These are phyloP conservation scores for Galerucella calmariensis DNA, from an alignment of 2,888 invertebrate genomes.

Conservation along the genomic window DNA sequence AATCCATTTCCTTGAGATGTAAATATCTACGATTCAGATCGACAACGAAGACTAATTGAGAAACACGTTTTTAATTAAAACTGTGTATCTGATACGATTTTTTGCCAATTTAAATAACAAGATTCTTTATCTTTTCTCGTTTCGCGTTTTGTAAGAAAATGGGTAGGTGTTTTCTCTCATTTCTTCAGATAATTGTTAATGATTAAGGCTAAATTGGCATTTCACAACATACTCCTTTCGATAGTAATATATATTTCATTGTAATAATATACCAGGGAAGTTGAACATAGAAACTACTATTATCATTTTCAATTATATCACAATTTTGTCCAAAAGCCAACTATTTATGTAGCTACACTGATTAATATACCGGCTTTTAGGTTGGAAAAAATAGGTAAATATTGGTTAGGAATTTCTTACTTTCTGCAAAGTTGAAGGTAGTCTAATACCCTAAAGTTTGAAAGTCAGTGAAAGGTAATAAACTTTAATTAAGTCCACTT, in stretches of 20 bases:
- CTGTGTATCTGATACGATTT: conserved; percentile 24
- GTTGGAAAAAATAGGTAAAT: too few species aligned
- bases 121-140: conserved; percentile 28
- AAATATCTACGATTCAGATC: conserved; percentile 21
- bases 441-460: too few species aligned
- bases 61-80: conserved; percentile 41
- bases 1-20: neutral
- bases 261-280: neutral
- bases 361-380: too few species aligned
- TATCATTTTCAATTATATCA: neutral
- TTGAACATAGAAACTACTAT: too few species aligned
- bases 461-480: too few species aligned
- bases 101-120: conserved; percentile 36
- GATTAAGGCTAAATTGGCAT: neutral
- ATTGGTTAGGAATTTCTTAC: too few species aligned
- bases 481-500: too few species aligned
- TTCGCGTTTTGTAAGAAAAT: conserved; percentile 20
- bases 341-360: too few species aligned
- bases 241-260: neutral
- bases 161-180: conserved; percentile 20
- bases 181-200: conserved; percentile 24
- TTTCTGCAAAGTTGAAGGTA: too few species aligned
- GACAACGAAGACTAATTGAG: conserved; percentile 33
- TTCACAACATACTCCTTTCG: neutral
- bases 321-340: too few species aligned